Base-by-base conservation (phyloP, 2,888 invertebrate genomes). In the Amiota communis region DNA sequence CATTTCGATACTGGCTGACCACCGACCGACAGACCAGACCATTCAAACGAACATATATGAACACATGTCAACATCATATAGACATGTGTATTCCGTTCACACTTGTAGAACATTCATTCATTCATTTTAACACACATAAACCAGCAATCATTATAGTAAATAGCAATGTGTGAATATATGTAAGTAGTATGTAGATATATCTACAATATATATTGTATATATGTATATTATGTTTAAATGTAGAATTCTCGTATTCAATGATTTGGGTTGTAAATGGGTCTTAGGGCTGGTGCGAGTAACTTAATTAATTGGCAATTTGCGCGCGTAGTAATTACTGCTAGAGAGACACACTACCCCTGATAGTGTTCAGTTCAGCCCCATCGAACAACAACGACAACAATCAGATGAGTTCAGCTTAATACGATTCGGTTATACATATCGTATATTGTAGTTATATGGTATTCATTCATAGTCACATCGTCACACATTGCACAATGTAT, bases 21-120 rank as follows among this genome's bases (percentile, higher is more conserved):
- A 53, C 12, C 63, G 20, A 48, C 48, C 9, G n/a, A 48, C 48
- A 11, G 65, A 15, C 20, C 46, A 9, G 63, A n/a, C 63, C 51
- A 68, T 68, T 68, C 53, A 68, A 36, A 68, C 53, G 53, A 68
- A 36, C 53, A 68, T 85, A 81, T 85, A 83, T 85, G 84, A 80
- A 83, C 83, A 83, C 85, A 82, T 83, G 83, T 83, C 85, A 84
- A 83, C 83, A 83, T 83, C 85, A 77, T 82, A 83, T 83, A 84
- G 82, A 83, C 83, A 83, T 82, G 83, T 83, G 83, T 83, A 68
- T 68, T 68, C 53, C 51, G 67, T 47, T 68, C 51, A 23, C 49
- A 68, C 67, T 68, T 68, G 67, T 68, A 53, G 47, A 53, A 68
- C 67, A 63, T 63, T 46, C 63, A 46, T 23, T 63, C 63, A 36